phyloP scores from a whole-genome alignment of 2,888 invertebrate genomes.

The Chrysolina oricalcia region DNA sequence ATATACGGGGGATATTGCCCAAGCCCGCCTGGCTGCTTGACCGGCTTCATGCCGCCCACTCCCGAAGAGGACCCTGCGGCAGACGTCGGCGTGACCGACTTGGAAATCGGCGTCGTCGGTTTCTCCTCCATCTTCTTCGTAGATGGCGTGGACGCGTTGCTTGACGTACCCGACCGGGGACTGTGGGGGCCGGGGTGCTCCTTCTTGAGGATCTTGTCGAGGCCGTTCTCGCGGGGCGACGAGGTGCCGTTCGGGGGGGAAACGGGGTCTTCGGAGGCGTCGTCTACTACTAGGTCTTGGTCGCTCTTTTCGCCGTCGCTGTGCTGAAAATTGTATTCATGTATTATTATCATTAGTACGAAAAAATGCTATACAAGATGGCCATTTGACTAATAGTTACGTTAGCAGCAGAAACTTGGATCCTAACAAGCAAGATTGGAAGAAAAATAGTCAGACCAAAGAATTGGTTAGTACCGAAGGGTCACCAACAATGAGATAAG shows the following conservation, averaged over 20 bases:
- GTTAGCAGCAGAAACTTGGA: no score
- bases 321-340: slow-evolving; percentile 72
- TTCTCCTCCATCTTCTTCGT: slow-evolving; percentile 91
- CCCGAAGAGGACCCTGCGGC: slow-evolving; percentile 72
- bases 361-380: no score
- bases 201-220: slow-evolving; percentile 87
- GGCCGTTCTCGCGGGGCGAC: slow-evolving; percentile 90
- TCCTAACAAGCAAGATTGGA: no score
- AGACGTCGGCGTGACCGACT: slow-evolving; percentile 90
- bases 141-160: slow-evolving; percentile 92
- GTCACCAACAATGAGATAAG: no score
- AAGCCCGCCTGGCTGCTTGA: slow-evolving; percentile 72
- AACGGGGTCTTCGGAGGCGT: slow-evolving; percentile 92
- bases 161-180: slow-evolving; percentile 88
- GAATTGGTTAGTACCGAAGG: no score
- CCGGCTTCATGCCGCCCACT: slow-evolving; percentile 74
- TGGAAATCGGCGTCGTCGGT: slow-evolving; percentile 92
- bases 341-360: no score
- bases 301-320: slow-evolving; percentile 91
- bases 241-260: slow-evolving; percentile 91
- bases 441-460: no score
- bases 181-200: slow-evolving; percentile 83
- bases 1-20: slow-evolving; percentile 79
- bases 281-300: slow-evolving; percentile 95
- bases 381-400: no score